These are phyloP conservation scores for Elymnias hypermnestra DNA, from an alignment of 1,140 invertebrate species.

Conservation along the genomic window DNA sequence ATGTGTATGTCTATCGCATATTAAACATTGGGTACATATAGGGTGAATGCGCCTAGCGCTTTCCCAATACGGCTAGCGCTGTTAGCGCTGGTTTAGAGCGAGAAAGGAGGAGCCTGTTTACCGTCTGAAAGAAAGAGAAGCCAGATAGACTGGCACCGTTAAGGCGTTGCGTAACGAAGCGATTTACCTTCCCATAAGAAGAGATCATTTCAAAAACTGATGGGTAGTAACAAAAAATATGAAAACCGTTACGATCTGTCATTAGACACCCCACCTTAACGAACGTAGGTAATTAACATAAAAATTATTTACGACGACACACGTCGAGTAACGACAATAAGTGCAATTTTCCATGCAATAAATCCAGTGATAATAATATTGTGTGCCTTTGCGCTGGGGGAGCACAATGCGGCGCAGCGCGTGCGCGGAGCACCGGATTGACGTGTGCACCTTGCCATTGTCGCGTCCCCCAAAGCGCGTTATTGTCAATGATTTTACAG, in stretches of 20 bases:
- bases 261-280: slow-evolving; percentile 28
- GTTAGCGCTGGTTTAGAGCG: too few relatives aligned
- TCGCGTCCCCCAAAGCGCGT: slow-evolving; percentile 20
- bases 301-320: slow-evolving; percentile 58
- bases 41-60: too few relatives aligned
- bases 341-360: slow-evolving; percentile 69
- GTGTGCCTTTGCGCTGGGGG: slow-evolving; percentile 27
- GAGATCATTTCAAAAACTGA: too few relatives aligned
- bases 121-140: too few relatives aligned
- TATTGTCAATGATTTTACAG: slow-evolving; percentile 16
- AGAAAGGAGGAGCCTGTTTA: too few relatives aligned
- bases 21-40: too few relatives aligned
- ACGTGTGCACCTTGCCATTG: slow-evolving; percentile 52
- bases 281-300: slow-evolving; percentile 56
- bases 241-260: slow-evolving; percentile 39
- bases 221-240: neutral
- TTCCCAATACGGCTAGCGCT: too few relatives aligned
- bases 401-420: slow-evolving; percentile 43
- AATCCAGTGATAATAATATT: slow-evolving; percentile 68
- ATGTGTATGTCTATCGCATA: too few relatives aligned
- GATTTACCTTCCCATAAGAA: too few relatives aligned
- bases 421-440: slow-evolving; percentile 26
- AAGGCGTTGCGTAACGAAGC: too few relatives aligned
- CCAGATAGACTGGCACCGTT: too few relatives aligned
- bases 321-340: slow-evolving; percentile 43